Evolutionary conservation across 1,140 invertebrate genomes (phyloP).

Genomic region (Drosophila ironensis): DNA sequence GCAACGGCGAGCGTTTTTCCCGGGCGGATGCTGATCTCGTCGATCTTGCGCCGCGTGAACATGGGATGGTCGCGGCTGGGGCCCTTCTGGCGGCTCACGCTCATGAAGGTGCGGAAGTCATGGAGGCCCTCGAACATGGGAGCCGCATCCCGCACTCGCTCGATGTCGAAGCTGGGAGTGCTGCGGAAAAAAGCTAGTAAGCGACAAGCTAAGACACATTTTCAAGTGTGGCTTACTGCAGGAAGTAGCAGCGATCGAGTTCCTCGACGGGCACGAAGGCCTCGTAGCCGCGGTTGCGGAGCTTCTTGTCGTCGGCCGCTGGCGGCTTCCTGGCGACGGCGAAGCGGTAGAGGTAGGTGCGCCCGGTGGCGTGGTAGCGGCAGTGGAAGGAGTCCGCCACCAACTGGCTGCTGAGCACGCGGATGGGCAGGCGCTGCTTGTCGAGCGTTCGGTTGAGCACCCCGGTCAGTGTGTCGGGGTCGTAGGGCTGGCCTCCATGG

Average conservation of each 20-base stretch:
- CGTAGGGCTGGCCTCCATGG: slow-evolving; percentile 82
- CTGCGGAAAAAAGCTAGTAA: slow-evolving; percentile 77
- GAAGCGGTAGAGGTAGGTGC: slow-evolving; percentile 88
- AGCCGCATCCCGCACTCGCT: slow-evolving; percentile 83
- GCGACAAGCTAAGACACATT: too few species aligned
- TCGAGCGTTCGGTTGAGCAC: slow-evolving; percentile 85
- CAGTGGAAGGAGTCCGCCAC: slow-evolving; percentile 85
- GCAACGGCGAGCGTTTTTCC: slow-evolving; percentile 81
- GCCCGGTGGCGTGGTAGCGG: slow-evolving; percentile 83
- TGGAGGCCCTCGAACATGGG: slow-evolving; percentile 85
- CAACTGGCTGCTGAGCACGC: slow-evolving; percentile 83
- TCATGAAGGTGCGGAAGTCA: slow-evolving; percentile 88
- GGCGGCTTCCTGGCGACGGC: slow-evolving; percentile 75
- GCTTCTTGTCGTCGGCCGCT: not conserved
- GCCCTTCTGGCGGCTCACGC: slow-evolving; percentile 80
- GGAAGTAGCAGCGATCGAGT: slow-evolving; percentile 67
- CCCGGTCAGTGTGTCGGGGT: slow-evolving; percentile 81
- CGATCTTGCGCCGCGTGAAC: slow-evolving; percentile 82
- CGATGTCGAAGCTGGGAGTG: slow-evolving; percentile 84
- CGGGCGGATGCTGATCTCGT: slow-evolving; percentile 83
- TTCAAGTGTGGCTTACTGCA: slow-evolving; percentile 48
- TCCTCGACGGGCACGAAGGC: slow-evolving; percentile 68
- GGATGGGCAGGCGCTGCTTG: slow-evolving; percentile 83
- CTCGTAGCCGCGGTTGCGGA: slow-evolving; percentile 56
- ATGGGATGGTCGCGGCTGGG: slow-evolving; percentile 77